A percentile compares a stretch with the other conserved stretches of the same genome.
Evolutionary conservation across 2,113 vertebrate species (phyloP).

Genomic region (Sinocyclocheilus anshuiensis): DNA sequence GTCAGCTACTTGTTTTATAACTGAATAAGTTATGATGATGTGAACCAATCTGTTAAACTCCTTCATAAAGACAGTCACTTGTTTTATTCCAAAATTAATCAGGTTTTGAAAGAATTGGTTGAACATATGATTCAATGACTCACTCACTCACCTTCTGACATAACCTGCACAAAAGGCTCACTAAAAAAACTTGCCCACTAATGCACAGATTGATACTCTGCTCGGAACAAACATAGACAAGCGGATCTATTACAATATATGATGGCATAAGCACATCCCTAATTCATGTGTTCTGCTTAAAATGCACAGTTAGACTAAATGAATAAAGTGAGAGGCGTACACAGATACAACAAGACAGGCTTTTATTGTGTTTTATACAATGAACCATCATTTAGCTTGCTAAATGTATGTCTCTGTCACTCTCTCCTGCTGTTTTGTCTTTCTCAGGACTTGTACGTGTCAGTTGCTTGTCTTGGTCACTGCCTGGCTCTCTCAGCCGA

Average conservation of each 20-base stretch:
- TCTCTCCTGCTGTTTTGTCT: background rate
- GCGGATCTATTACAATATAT: background rate
- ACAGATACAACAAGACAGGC: background rate
- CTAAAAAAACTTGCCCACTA: background rate
- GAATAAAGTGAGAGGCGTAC: background rate
- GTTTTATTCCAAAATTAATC: background rate
- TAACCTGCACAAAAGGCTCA: background rate
- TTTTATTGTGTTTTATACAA: background rate
- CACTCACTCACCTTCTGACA: background rate
- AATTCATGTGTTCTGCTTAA: slow-evolving; percentile 1
- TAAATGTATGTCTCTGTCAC: background rate
- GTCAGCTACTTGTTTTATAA: no score
- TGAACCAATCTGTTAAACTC: no score
- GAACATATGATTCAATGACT: background rate
- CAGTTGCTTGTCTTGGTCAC: slow-evolving; percentile 11
- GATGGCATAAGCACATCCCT: slow-evolving; percentile 1
- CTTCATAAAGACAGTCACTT: background rate
- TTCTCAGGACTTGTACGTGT: background rate
- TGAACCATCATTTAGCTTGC: background rate
- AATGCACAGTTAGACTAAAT: background rate
- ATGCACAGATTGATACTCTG: background rate
- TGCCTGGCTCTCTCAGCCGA: background rate
- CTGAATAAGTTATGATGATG: no score
- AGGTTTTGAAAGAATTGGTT: background rate
- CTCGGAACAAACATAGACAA: background rate